Evolutionary conservation across 2,113 vertebrate species (phyloP).

Genomic region (Alosa alosa): DNA sequence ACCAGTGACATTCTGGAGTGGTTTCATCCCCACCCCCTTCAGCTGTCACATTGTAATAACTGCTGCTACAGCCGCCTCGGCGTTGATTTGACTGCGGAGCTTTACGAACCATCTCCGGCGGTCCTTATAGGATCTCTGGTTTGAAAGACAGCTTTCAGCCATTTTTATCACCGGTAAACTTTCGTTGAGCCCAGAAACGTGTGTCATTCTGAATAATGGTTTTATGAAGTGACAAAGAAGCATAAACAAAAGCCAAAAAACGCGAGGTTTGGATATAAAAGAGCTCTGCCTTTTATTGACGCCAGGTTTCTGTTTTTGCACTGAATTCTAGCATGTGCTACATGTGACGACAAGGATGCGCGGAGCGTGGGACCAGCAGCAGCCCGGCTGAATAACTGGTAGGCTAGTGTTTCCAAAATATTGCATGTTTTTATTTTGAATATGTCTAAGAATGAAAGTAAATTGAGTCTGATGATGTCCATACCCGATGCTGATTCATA

Average conservation of each 20-base stretch:
- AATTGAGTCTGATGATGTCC: background rate
- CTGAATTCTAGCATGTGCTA: slow-evolving; percentile 50
- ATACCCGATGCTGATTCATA: background rate
- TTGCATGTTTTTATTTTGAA: slow-evolving; percentile 17
- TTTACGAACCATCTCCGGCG: slow-evolving; percentile 7
- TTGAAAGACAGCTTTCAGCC: slow-evolving; percentile 40
- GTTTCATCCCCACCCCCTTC: slow-evolving; percentile 22
- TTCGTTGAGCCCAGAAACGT: background rate
- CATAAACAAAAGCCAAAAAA: slow-evolving; percentile 32
- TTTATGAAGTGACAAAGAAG: slow-evolving; percentile 25
- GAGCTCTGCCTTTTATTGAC: slow-evolving; percentile 20
- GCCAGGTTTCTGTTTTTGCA: slow-evolving; percentile 30
- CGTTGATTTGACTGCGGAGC: slow-evolving; percentile 23
- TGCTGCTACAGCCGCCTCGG: slow-evolving; percentile 20
- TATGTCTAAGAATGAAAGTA: background rate
- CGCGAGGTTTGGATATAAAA: slow-evolving; percentile 22
- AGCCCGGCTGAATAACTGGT: slow-evolving; percentile 36
- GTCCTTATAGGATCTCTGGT: slow-evolving; percentile 31
- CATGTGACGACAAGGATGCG: slow-evolving; percentile 43
- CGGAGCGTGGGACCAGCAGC: slow-evolving; percentile 36
- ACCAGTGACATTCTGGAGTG: background rate
- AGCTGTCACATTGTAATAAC: slow-evolving; percentile 22
- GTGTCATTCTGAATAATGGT: slow-evolving; percentile 13
- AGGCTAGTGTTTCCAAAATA: background rate
- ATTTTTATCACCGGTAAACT: slow-evolving; percentile 31